Evolutionary conservation across 2,113 vertebrate species (phyloP), one percentile per base, ranked within the genome.

Genomic region (Romanogobio albipinnatus): DNA sequence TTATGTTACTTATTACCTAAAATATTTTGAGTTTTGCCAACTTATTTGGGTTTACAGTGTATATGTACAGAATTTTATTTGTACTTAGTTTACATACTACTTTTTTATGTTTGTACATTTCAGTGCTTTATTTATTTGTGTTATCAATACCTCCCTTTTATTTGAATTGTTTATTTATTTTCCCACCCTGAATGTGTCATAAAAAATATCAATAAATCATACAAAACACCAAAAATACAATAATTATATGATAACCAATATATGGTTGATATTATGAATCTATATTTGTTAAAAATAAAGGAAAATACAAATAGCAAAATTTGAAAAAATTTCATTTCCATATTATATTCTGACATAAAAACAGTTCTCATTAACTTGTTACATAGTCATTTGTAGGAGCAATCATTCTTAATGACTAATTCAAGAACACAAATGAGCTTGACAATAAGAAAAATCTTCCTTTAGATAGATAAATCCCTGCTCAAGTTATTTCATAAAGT

Each of bases 361-460:
- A 2, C 73, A 45, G 45, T 51, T 51, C 13, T 51, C n/a, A 26
- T 76, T 75, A 75, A 49, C 6, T 9, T 49, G 45, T 51, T 51
- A 22, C 45, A 15, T 2, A 29, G 45, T 75, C 11, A 51, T 51
- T 75, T 51, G 73, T 14, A 51, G n/a, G n/a, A 10, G 13, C 15
- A 76, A 76, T 76, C 47, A 76, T 76, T 76, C 26, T 53, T 53
- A 53, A 53, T 76, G 24, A 53, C 15, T 26, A 51, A 33, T 76
- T 53, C 4, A 0, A 29, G 74, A 5, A 4, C 51, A 53, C 26
- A 76, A 53, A 51, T 74, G 43, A 74, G n/a, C 26, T 33, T 19
- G 4, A 76, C 3, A 49, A 76, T 29, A 76, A 24, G 73, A 76
- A 19, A 75, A 39, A 29, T n/a, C 71, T 24, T 74, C n/a, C 45